Evolutionary conservation across 2,888 invertebrate genomes (phyloP).

Genomic region (Allophyes oxyacanthae): DNA sequence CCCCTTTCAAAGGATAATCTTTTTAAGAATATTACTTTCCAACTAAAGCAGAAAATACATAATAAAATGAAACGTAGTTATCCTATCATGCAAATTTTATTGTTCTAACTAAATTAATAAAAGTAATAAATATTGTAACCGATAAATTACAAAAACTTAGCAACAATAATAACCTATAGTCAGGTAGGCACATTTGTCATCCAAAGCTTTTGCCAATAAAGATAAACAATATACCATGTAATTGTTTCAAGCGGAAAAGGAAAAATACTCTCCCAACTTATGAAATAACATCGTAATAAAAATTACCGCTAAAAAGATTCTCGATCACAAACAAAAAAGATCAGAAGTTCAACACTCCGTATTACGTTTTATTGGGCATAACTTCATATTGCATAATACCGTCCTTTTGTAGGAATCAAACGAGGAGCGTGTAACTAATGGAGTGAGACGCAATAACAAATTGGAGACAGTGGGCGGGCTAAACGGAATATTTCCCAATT

Average conservation of each 20-base stretch:
- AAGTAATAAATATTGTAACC: too few relatives aligned
- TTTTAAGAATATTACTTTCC: constrained; percentile 3
- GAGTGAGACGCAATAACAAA: constrained; percentile 69
- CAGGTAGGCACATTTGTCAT: constrained; percentile 29
- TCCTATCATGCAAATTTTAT: constrained; percentile 22
- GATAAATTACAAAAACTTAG: too few relatives aligned
- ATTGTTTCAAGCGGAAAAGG: constrained; percentile 31
- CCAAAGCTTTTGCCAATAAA: constrained; percentile 34
- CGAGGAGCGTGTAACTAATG: constrained; percentile 66
- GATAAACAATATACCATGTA: constrained; percentile 30
- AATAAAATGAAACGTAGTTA: constrained; percentile 9
- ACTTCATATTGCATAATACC: constrained; percentile 35
- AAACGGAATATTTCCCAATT: constrained; percentile 73
- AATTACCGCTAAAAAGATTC: constrained; percentile 20
- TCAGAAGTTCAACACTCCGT: constrained; percentile 15
- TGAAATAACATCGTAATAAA: constrained; percentile 24
- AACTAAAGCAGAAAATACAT: constrained; percentile 5
- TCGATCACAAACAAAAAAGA: constrained; percentile 19
- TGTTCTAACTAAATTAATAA: neutral
- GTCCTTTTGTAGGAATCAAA: constrained; percentile 55
- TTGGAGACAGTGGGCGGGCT: constrained; percentile 66
- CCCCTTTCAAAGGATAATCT: too few relatives aligned
- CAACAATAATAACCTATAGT: constrained; percentile 32
- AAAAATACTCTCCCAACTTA: neutral
- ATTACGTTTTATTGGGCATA: constrained; percentile 32